These are phyloP conservation scores for Pagrus major DNA, from an alignment of 2,113 vertebrate species.

Conservation along the genomic window DNA sequence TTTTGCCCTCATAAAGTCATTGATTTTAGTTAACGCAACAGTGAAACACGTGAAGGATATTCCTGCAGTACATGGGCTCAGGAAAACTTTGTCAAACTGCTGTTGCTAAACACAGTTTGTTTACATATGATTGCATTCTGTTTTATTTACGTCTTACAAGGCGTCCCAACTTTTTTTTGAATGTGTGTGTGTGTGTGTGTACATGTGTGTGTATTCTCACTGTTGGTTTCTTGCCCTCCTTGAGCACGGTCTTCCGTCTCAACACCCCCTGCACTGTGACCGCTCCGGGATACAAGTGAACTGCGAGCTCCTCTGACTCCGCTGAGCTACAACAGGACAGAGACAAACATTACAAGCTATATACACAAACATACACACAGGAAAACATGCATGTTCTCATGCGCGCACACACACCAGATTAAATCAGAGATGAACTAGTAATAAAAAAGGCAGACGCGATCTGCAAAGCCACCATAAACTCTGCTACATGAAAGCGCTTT, in stretches of 20 bases:
- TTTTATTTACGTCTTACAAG: too few species aligned
- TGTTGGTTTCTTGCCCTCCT: constrained; percentile 99
- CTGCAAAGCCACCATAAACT: constrained; percentile 45
- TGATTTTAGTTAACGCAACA: too few species aligned
- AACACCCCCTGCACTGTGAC: constrained; percentile 97
- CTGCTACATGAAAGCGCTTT: neutral
- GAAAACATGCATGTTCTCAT: constrained; percentile 18
- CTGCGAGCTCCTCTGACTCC: constrained; percentile 96
- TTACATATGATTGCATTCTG: too few species aligned
- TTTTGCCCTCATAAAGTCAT: too few species aligned
- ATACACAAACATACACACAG: neutral
- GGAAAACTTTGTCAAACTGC: too few species aligned
- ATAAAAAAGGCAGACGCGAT: constrained; percentile 56
- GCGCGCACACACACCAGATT: constrained; percentile 21
- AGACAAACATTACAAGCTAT: constrained; percentile 37
- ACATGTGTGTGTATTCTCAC: constrained; percentile 82
- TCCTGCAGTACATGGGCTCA: too few species aligned
- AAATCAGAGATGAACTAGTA: constrained; percentile 33
- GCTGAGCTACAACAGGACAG: constrained; percentile 88
- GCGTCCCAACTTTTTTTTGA: too few species aligned
- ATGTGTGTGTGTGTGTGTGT: neutral
- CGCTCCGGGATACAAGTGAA: constrained; percentile 96
- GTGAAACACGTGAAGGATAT: too few species aligned
- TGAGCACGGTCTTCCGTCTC: constrained; percentile 95
- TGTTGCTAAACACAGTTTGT: too few species aligned